Evolutionary conservation across 2,113 vertebrate genomes (phyloP).

Genomic region (Phodopus roborovskii): DNA sequence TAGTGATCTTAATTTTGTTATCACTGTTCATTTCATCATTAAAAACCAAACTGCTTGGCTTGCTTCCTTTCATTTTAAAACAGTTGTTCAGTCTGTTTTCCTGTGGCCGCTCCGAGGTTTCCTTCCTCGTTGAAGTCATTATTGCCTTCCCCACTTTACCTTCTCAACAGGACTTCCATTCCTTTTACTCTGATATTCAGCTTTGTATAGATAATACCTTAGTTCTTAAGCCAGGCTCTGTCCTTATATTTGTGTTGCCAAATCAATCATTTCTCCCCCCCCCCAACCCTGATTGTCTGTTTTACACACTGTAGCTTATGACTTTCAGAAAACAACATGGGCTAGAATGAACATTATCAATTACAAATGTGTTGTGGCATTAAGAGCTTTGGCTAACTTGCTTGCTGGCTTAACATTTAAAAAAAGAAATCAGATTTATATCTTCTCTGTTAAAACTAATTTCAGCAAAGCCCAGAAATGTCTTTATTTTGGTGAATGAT

Average conservation of each 20-base stretch:
- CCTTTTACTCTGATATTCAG: background rate
- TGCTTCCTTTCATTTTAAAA: background rate
- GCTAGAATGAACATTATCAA: background rate
- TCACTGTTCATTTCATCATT: background rate
- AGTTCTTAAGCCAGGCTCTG: background rate
- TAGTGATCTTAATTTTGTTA: background rate
- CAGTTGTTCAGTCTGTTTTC: constrained; percentile 13
- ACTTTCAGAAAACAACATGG: constrained; percentile 4
- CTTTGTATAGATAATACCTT: background rate
- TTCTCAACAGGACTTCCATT: background rate
- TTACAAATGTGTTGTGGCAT: background rate
- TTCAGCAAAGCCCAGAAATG: constrained; percentile 9
- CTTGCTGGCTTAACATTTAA: constrained; percentile 1
- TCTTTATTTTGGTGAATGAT: background rate
- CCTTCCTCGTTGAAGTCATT: background rate
- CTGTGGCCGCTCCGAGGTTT: background rate
- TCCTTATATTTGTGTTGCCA: background rate
- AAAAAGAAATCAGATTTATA: background rate
- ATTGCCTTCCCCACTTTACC: background rate
- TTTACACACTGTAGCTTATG: constrained; percentile 42
- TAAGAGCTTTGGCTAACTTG: constrained; percentile 5
- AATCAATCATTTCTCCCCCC: background rate
- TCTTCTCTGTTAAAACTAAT: constrained; percentile 22
- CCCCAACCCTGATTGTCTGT: constrained; percentile 25
- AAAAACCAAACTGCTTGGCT: background rate